Percentiles rank a stretch among this genome's conserved stretches.
Evolutionary conservation across 2,888 invertebrate species (phyloP).

Genomic region (Leptarthrus brevirostris): DNA sequence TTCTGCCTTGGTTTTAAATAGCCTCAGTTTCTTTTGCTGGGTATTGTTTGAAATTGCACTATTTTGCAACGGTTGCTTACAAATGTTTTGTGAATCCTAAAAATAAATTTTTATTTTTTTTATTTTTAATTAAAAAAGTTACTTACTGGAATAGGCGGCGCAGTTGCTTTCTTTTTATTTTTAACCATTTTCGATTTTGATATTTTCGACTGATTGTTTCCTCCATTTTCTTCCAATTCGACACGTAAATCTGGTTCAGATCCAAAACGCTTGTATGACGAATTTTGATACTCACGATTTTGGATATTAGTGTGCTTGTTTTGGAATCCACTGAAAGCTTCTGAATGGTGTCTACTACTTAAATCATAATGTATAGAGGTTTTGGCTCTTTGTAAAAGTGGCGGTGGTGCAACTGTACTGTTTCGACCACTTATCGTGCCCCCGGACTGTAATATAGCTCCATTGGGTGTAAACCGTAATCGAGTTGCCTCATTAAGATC

Average conservation of each 20-base stretch:
- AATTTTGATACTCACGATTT: not conserved
- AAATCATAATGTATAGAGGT: constrained; percentile 55
- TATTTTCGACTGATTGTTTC: constrained; percentile 45
- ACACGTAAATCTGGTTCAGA: constrained; percentile 78
- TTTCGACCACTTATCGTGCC: constrained; percentile 83
- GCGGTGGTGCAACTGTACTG: constrained; percentile 50
- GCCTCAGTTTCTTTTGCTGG: constrained; percentile 71
- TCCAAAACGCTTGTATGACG: constrained; percentile 72
- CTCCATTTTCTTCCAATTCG: constrained; percentile 49
- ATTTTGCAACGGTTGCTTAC: constrained; percentile 65
- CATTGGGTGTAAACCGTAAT: constrained; percentile 83
- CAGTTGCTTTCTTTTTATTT: constrained; percentile 81
- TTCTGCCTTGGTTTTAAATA: constrained; percentile 82
- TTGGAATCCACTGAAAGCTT: not conserved
- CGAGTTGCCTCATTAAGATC: constrained; percentile 72
- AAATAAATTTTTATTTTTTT: not conserved
- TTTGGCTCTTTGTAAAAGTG: constrained; percentile 56
- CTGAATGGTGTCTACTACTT: not conserved
- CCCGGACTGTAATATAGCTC: constrained; percentile 83
- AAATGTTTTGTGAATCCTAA: not conserved
- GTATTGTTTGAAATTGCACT: constrained; percentile 58
- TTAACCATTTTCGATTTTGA: constrained; percentile 67
- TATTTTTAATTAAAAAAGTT: constrained; percentile 28
- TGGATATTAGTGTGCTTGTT: not conserved
- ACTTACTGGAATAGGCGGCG: constrained; percentile 66